These are phyloP conservation scores for Melanostoma scalare DNA, from an alignment of 2,888 invertebrate genomes.

Conservation along the genomic window DNA sequence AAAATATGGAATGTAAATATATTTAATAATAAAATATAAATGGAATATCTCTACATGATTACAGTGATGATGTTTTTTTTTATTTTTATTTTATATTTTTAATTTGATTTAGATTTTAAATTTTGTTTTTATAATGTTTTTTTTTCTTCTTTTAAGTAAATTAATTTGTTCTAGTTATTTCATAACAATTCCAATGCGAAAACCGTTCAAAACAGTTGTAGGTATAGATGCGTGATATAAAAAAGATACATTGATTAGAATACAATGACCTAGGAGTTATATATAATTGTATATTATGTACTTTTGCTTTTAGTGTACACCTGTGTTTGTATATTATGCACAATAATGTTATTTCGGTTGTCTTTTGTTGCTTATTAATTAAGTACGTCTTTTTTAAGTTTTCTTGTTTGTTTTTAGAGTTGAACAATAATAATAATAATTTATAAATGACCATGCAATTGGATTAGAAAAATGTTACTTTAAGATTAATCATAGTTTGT, in stretches of 20 bases:
- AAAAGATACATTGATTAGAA: constrained; percentile 55
- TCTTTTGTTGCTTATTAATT: constrained; percentile 65
- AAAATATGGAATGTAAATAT: constrained; percentile 73
- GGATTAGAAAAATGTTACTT: constrained; percentile 80
- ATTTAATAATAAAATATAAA: constrained; percentile 73
- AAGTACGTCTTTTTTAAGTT: constrained; percentile 65
- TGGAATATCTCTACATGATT: constrained; percentile 72
- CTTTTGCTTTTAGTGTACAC: constrained; percentile 28
- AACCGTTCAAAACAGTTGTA: constrained; percentile 59
- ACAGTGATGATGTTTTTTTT: constrained; percentile 69
- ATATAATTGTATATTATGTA: constrained; percentile 9
- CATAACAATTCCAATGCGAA: constrained; percentile 67
- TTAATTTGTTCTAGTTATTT: constrained; percentile 47
- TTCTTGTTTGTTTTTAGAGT: constrained; percentile 27
- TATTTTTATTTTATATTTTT: constrained; percentile 37
- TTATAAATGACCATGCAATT: constrained; percentile 69
- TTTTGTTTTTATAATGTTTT: constrained; percentile 34
- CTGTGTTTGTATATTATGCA: constrained; percentile 44
- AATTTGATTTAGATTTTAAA: constrained; percentile 30
- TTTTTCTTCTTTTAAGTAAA: constrained; percentile 28
- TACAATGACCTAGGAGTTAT: constrained; percentile 37
- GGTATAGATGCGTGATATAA: constrained; percentile 52
- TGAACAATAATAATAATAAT: constrained; percentile 54
- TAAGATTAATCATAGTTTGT: constrained; percentile 78
- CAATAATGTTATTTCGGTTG: constrained; percentile 60